Conservation (phyloP, 2,888 invertebrate species). For the Morpho helenor region DNA sequence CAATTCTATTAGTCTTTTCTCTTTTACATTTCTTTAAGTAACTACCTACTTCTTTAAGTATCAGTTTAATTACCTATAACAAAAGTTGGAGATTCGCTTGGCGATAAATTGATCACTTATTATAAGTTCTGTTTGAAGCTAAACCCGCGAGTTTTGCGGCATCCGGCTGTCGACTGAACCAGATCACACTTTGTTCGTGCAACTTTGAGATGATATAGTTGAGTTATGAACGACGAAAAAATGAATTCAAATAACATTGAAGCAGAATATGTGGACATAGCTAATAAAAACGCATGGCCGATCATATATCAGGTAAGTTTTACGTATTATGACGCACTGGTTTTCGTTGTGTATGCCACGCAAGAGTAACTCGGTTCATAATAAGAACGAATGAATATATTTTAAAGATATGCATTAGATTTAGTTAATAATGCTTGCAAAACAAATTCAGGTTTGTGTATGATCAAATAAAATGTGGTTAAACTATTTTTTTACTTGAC, state of each 20-base stretch:
- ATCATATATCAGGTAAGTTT: conserved; percentile 83
- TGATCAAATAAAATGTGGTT: no score
- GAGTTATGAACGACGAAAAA: conserved; percentile 39
- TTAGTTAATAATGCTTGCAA: no score
- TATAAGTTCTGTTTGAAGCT: conserved; percentile 15
- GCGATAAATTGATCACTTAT: conserved; percentile 2
- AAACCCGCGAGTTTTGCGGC: conserved; percentile 35
- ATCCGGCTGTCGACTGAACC: conserved; percentile 40
- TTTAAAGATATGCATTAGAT: neutral
- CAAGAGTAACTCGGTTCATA: conserved; percentile 31
- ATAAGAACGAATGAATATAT: conserved; percentile 11
- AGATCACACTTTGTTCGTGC: conserved; percentile 33
- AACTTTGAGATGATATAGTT: conserved; percentile 44
- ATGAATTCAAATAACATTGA: conserved; percentile 72
- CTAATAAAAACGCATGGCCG: conserved; percentile 84
- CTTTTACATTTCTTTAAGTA: no score
- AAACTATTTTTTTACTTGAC: no score
- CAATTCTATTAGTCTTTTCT: no score
- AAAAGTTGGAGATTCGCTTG: neutral
- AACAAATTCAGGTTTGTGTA: neutral
- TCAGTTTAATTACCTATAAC: neutral
- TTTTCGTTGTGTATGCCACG: conserved; percentile 44
- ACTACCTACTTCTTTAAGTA: no score
- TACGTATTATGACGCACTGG: conserved; percentile 39
- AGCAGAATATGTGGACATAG: conserved; percentile 85